phyloP scores from a whole-genome alignment of 1,140 invertebrate species.

The Drosophila virilis region DNA sequence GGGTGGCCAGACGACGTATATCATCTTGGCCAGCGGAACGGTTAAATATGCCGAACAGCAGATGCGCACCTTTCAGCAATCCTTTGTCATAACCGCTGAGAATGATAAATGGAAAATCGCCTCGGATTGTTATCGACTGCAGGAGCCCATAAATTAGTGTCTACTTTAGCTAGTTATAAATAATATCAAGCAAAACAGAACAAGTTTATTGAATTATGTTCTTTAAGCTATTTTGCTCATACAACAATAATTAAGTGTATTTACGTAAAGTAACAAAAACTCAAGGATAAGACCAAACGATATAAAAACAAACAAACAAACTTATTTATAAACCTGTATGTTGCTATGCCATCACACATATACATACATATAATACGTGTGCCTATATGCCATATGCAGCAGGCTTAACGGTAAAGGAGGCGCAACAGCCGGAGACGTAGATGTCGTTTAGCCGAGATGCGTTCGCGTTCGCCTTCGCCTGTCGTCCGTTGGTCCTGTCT shows the following conservation, averaged over 20 bases:
- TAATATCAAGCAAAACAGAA: background rate
- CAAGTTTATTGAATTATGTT: background rate
- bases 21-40: conserved; percentile 90
- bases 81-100: conserved; percentile 92
- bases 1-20: conserved; percentile 88
- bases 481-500: conserved; percentile 6
- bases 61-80: conserved; percentile 90
- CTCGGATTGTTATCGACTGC: conserved; percentile 91
- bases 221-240: too few species aligned
- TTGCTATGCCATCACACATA: too few species aligned
- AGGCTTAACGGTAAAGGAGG: background rate
- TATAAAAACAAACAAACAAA: too few species aligned
- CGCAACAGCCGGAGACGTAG: background rate
- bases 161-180: background rate
- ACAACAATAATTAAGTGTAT: too few species aligned
- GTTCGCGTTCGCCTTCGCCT: background rate
- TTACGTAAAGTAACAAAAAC: too few species aligned
- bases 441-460: conserved; percentile 9
- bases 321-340: too few species aligned
- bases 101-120: conserved; percentile 95
- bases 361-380: too few species aligned
- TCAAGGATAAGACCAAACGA: too few species aligned
- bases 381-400: background rate
- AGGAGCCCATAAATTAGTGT: conserved; percentile 85
- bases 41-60: conserved; percentile 87